A percentile compares a stretch with the other conserved stretches of the same genome.
Evolutionary conservation across 2,888 invertebrate species (phyloP).

Genomic region (Calephelis perditalis): DNA sequence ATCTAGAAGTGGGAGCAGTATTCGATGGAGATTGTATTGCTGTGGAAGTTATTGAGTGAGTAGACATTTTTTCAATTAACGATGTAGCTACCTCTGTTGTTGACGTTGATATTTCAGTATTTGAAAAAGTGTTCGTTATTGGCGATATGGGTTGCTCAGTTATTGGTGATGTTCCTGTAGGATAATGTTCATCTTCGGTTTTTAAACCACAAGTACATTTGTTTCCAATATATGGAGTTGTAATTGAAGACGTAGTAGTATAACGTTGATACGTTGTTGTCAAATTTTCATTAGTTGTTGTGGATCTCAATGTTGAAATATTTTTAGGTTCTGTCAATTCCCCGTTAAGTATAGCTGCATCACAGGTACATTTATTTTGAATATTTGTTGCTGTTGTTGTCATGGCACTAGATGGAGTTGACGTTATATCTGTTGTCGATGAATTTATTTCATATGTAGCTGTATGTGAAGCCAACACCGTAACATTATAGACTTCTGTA

Average conservation of each 20-base stretch:
- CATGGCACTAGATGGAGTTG: background rate
- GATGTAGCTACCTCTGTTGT: too few relatives aligned
- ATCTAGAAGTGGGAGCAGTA: background rate
- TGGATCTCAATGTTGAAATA: conserved; percentile 22
- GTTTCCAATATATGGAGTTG: conserved; percentile 2
- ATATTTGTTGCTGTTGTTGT: background rate
- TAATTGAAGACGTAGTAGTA: background rate
- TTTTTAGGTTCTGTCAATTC: conserved; percentile 2
- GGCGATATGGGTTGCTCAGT: background rate
- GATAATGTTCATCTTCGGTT: conserved; percentile 13
- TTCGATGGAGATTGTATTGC: background rate
- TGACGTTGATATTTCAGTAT: too few relatives aligned
- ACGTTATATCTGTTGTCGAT: background rate
- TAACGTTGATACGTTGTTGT: background rate
- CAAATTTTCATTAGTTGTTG: background rate
- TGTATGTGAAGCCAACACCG: conserved; percentile 5
- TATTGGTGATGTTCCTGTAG: background rate
- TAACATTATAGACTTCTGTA: background rate
- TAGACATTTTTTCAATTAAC: background rate
- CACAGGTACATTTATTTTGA: background rate
- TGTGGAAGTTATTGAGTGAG: background rate
- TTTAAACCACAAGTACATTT: conserved; percentile 16
- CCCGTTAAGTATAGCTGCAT: conserved; percentile 1
- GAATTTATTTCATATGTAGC: background rate
- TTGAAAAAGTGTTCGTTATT: too few relatives aligned